Evolutionary conservation across 37 sponge, comb jelly and placozoan genomes (phyloP).

Genomic region (Beroe ovata): DNA sequence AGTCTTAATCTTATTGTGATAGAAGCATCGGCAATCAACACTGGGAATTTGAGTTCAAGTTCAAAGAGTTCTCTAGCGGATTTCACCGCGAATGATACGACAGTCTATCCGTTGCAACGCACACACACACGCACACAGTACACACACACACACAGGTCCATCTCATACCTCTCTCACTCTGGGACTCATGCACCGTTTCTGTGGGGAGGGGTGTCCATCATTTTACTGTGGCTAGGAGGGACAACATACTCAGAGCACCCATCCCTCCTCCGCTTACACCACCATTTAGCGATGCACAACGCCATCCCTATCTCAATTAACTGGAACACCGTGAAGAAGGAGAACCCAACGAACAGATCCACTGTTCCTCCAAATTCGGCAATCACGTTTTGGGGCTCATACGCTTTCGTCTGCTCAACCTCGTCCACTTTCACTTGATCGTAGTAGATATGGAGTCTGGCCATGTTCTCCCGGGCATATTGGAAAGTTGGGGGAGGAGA

Average conservation of each 20-base stretch:
- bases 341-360: slow-evolving; percentile 59
- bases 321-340: slow-evolving; percentile 56
- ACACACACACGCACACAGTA: no score
- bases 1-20: no score
- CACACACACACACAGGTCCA: no score
- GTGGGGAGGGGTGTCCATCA: no score
- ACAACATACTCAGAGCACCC: not conserved
- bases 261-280: not conserved
- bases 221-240: not conserved
- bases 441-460: slow-evolving; percentile 49
- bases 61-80: no score
- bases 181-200: no score
- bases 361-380: slow-evolving; percentile 65
- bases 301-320: slow-evolving; percentile 24
- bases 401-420: slow-evolving; percentile 15
- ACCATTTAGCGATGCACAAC: not conserved
- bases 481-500: not conserved
- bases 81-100: no score
- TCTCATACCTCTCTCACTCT: no score
- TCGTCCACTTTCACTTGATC: not conserved
- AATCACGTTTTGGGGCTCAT: slow-evolving; percentile 42
- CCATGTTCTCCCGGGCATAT: slow-evolving; percentile 29
- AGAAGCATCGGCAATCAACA: no score
- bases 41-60: no score
- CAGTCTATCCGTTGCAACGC: no score